These are phyloP conservation scores for Drosophila quasianomalipes DNA, from an alignment of 2,888 invertebrate species.

Conservation along the genomic window DNA sequence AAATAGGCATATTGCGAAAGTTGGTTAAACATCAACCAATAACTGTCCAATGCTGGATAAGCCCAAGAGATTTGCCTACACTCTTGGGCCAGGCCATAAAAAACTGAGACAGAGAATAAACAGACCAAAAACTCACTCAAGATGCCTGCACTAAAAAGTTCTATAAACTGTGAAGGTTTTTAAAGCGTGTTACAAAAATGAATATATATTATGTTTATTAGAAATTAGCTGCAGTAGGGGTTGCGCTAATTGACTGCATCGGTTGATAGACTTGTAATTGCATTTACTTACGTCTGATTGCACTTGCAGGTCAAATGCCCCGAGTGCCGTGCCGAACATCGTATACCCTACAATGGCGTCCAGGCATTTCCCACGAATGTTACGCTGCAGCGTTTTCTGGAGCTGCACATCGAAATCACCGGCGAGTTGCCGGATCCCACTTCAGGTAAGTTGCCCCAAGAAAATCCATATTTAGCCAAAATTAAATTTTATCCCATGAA, in stretches of 20 bases:
- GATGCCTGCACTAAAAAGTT: constrained; percentile 63
- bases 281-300: constrained; percentile 16
- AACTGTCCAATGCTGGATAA: constrained; percentile 60
- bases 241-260: constrained; percentile 7
- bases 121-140: constrained; percentile 54
- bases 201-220: neutral
- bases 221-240: neutral
- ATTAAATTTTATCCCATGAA: constrained; percentile 27
- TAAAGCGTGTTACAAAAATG: constrained; percentile 65
- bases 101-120: constrained; percentile 55
- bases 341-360: constrained; percentile 97
- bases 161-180: constrained; percentile 64
- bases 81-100: constrained; percentile 20
- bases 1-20: constrained; percentile 37
- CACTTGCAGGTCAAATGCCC: constrained; percentile 95
- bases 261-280: constrained; percentile 19
- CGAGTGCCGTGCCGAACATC: constrained; percentile 98
- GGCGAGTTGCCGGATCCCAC: constrained; percentile 96
- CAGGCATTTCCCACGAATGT: constrained; percentile 98
- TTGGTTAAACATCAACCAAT: constrained; percentile 40
- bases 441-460: constrained; percentile 86
- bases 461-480: neutral
- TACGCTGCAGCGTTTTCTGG: constrained; percentile 96
- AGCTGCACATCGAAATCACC: constrained; percentile 96
- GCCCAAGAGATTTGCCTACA: constrained; percentile 27